Base-by-base conservation (phyloP, 2,797 vertebrate species). In the Acipenser transmontanus region DNA sequence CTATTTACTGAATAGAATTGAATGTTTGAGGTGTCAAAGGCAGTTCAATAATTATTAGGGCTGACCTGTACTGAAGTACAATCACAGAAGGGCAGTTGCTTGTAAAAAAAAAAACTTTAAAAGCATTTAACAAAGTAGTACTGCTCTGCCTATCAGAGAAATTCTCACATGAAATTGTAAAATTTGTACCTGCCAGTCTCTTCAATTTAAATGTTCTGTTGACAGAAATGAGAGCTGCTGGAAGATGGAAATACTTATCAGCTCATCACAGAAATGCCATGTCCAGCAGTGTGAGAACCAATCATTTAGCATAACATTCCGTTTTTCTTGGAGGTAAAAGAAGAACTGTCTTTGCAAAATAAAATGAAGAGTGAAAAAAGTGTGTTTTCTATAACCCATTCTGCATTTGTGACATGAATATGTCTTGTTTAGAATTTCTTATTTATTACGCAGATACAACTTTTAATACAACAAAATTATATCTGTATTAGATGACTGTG, bases 151-250 rank as follows among this genome's bases (percentile, higher is more conserved):
- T 78, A 81, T 85, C 80, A 75, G 74, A 77, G 69, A 79, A 79
- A 77, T 71, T 86, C 81, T 84, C 84, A 87, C 81, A 81, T 80
- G 78, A 82, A 85, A 85, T 78, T 78, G 79, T 78, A 86, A 83
- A 85, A 85, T 81, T 73, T 80, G 75, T 74, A 75, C 76, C 80
- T 80, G 78, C 77, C 85, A 85, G 82, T 85, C 86, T 84, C 73
- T 70, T 71, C 77, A 79, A 87, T 91, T 81, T 84, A 82, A 87
- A 83, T 87, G 82, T 79, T 69, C 77, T 76, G 79, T 78, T 85
- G 84, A 84, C 78, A 85, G 82, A 71, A 70, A 68, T 50, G 68
- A 74, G 20, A 34, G 76, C 74, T 72, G 67, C 75, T 71, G 74
- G 74, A 77, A 80, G 72, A 81, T 75, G 84, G 83, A 71, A 84